Base-by-base conservation (phyloP, 2,797 vertebrate genomes). In the Dendrocincla tyrannina region DNA sequence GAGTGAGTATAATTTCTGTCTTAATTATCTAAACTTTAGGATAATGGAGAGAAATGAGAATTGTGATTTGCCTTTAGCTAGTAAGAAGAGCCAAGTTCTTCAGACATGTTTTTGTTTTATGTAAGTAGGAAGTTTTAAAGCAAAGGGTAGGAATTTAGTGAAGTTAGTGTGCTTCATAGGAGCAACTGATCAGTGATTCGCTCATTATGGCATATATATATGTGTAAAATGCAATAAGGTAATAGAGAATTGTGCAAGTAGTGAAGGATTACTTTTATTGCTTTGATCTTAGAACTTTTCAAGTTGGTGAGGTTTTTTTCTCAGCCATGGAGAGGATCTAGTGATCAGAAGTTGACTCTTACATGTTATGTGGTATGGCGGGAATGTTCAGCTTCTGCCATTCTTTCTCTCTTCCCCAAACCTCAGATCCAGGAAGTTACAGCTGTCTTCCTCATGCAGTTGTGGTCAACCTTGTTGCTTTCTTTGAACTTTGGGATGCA, bases 401-500 rank as follows among this genome's bases (percentile, higher is more conserved):
- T 74, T 85, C 60, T 96, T 82, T 74, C 17, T 16, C 5, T 93
- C 32, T 47, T 87, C 66, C 62, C 53, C 73, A 77, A 69, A 56
- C 73, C 52, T 75, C 95, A 99, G 99, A 99, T 85, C 98, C 98
- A 30, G 98, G 99, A 85, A 99, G 98, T 83, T 98, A 98, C 25
- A 98, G 93, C 30, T 98, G 98, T 77, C 97, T 99, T 86, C 98
- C 99, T 22, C 99, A 99, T 96, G 98, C 98, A 8, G 97, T 99
- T 4, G 98, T 99, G 77, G 98, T 99, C 86, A 98, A 99, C 95
- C 98, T 99, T 78, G 98, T 98, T 93, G 97, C 98, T 32, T 99
- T 99, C 97, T 99, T 99, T 93, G 98, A 99, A 88, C 97, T 99
- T 74, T 99, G 98, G 98, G 99, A 99, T 97, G 97, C 98, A 0